A percentile compares a stretch with the other conserved stretches of the same genome.
These are phyloP conservation scores for Lysandra bellargus DNA, from an alignment of 2,888 invertebrate genomes.

Conservation along the genomic window DNA sequence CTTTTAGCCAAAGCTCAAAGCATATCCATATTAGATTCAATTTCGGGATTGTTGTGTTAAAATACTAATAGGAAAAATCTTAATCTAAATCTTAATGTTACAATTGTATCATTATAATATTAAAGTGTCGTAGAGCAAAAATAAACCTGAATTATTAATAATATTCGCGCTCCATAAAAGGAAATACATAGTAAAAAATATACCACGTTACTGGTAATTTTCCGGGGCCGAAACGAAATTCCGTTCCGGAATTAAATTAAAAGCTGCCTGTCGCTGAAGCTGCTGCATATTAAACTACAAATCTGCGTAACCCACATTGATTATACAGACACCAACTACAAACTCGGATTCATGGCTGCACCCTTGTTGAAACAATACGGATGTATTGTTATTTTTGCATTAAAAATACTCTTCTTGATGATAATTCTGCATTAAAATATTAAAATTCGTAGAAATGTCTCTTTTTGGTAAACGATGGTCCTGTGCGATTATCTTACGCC, in stretches of 20 bases:
- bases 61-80: too few relatives aligned
- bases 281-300: constrained; percentile 4
- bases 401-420: too few relatives aligned
- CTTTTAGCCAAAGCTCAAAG: too few relatives aligned
- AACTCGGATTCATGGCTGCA: not conserved
- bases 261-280: constrained; percentile 2
- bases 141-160: not conserved
- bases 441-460: not conserved
- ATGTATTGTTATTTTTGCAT: not conserved
- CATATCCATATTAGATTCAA: too few relatives aligned
- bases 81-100: too few relatives aligned
- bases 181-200: not conserved
- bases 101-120: too few relatives aligned
- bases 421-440: not conserved
- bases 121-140: not conserved
- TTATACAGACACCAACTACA: not conserved
- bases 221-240: not conserved
- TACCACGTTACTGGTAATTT: not conserved
- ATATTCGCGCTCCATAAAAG: not conserved
- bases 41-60: too few relatives aligned
- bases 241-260: constrained; percentile 21
- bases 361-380: not conserved
- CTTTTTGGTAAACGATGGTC: too few relatives aligned
- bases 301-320: not conserved
- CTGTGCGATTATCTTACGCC: too few relatives aligned